Conservation (phyloP, 2,113 vertebrate species). For the Gorsachius goisagi region DNA sequence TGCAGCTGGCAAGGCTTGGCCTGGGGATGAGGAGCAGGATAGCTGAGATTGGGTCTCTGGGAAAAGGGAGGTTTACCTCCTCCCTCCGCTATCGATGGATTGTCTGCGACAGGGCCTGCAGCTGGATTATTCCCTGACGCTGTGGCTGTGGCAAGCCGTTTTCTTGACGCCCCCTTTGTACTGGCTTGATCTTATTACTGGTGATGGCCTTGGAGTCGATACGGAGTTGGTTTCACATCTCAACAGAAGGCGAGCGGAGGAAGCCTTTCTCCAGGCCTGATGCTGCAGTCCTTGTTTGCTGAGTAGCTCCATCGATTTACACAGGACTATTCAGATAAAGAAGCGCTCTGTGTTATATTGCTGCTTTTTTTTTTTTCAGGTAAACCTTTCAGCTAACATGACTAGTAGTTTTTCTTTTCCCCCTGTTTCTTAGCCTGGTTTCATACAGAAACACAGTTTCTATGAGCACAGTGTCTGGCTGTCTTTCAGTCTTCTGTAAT, state of each 20-base stretch:
- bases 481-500: background rate
- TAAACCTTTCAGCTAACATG: background rate
- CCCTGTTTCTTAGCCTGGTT: background rate
- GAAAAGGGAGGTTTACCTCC: background rate
- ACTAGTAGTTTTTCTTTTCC: background rate
- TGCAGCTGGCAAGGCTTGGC: background rate
- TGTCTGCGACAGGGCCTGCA: background rate
- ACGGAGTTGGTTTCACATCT: slow-evolving; percentile 6
- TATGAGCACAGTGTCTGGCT: background rate
- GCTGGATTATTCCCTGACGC: background rate
- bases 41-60: background rate
- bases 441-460: background rate
- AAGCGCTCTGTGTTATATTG: background rate
- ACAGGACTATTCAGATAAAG: background rate
- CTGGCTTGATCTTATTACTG: slow-evolving; percentile 23
- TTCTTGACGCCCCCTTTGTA: background rate
- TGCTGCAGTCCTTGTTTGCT: background rate
- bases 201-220: background rate
- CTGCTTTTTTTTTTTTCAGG: background rate
- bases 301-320: slow-evolving; percentile 6
- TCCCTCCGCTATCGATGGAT: background rate
- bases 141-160: background rate
- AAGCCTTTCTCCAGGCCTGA: background rate
- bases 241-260: background rate
- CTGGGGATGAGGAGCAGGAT: background rate